Evolutionary conservation across 2,797 vertebrate species (phyloP), one percentile per base, ranked within the genome.

Genomic region (Mormyrus hasselquistii): DNA sequence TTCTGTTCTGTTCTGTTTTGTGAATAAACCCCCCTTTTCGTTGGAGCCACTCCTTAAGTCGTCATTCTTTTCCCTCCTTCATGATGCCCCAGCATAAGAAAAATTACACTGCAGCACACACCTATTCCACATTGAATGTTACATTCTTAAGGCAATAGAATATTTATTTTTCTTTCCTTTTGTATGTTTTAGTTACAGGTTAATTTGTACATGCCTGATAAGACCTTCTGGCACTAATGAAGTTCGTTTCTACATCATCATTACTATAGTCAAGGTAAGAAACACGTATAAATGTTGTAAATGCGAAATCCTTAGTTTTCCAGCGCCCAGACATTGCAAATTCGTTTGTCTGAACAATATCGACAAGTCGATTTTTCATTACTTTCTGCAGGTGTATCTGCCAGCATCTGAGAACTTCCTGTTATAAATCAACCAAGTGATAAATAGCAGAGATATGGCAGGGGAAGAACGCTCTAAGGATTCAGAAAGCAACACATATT

Each of bases 361-460:
- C 85, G 57, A 87, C 29, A 87, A 57, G 85, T 87, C 85, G 53
- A 87, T 87, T 87, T 87, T 59, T 52, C 53, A 87, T 87, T 87
- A 59, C 19, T 19, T 87, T 87, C 29, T 52, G 34, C 85, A 8
- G 53, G 50, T 16, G 85, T 53, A 59, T 87, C 85, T 86, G 85
- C 29, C 85, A 55, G 53, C 25, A 86, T 86, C 12, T 59, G 52
- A 34, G 85, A 87, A 59, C 34, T 52, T 59, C 22, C 85, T 59
- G 85, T 55, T 86, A 87, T 87, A 52, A 57, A 87, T 59, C 53
- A 59, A 19, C 85, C 25, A 34, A 57, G 7, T 57, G 85, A 87
- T 87, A 59, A 87, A 87, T 87, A 59, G 53, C 53, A 19, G 14
- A 38, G 85, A 59, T 29, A 87, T 41, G 34, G 22, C 50, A 41